Base-by-base conservation (phyloP, 2,113 vertebrate genomes). In the Dryoscopus gambensis region DNA sequence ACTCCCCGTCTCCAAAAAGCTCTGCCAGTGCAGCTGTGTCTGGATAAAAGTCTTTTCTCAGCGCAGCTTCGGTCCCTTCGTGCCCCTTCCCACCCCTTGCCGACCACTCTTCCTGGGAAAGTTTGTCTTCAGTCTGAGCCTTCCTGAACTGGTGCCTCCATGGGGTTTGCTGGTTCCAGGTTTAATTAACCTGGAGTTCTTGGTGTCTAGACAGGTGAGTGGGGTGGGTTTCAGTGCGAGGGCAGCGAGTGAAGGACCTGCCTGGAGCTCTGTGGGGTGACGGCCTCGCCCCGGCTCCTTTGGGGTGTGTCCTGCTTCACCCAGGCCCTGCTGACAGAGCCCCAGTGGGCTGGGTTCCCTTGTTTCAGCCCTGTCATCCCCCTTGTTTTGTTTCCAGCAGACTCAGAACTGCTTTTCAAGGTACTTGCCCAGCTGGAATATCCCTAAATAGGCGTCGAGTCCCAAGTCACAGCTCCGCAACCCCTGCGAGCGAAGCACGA, bases 391-490 rank as follows among this genome's bases (percentile, higher is more conserved):
- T 75, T 93, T 59, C 77, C 89, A 87, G 5, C 91, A 91, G 42
- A 13, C 91, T 91, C 89, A 85, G 74, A 93, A n/a, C 81, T 88
- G 92, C 88, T 69, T 87, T 63, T 84, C 89, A 50, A 91, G 89
- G 70, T 47, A 37, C 90, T 91, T 77, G 70, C 87, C 75, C 78
- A 67, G 94, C 93, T 96, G 92, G 87, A 96, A 86, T 83, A 77
- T 50, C 82, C 87, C 82, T 77, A 47, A 89, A 78, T 47, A 18
- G 52, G 55, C 84, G 28, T 67, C 1, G 23, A 83, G 84, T 85
- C 81, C 93, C 39, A 4, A 10, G 63, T 40, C 87, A 42, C 12
- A 0, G 57, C 53, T 35, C 15, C 22, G 1, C 56, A 19, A 2
- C 35, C 79, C 74, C 87, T 44, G 2, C 3, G 3, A 47, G 77